Evolutionary conservation across 2,113 vertebrate species (phyloP), one percentile per base, ranked within the genome.

Genomic region (Castor canadensis): DNA sequence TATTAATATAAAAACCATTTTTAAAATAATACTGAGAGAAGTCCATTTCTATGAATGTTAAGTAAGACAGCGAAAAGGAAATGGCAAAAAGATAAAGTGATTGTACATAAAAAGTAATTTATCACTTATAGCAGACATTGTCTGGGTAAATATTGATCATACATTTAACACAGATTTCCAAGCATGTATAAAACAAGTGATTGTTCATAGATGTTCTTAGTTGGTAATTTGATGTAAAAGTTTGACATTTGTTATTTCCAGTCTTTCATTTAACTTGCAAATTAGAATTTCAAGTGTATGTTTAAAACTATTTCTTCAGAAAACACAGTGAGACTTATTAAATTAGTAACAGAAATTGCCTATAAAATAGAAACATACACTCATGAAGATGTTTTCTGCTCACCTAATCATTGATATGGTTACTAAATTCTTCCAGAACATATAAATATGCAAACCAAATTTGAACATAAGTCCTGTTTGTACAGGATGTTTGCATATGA

Each of bases 281-380:
- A 88, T 85, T 81, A 69, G 73, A 76, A 89, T 66, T 91, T 76
- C 15, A 54, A 83, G 11, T 83, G 2, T 45, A 62, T 71, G 17
- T 47, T 94, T 66, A 20, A 94, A 96, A 87, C 83, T 54, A 87
- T 87, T 91, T 45, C 60, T 93, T 90, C 35, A 94, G 38, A 93
- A 96, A 60, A 54, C 56, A 20, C 6, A 77, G 10, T 95, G 17
- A 66, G 35, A 71, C 52, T 80, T 79, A 83, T 11, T 87, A 80
- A 67, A 81, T 92, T 58, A 80, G 28, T 85, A 96, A 93, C 1
- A 80, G 22, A 94, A 86, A 86, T 58, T 76, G 6, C 54, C n/a
- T 75, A 28, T 54, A 49, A 87, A 87, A 69, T 54, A 93, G 30
- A 89, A 79, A 93, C 15, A 38, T 58, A 91, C 10, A 90, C 1